Percentiles rank a stretch among this genome's conserved stretches.
Evolutionary conservation across 2,113 vertebrate genomes (phyloP).

Genomic region (Fregetta grallaria): DNA sequence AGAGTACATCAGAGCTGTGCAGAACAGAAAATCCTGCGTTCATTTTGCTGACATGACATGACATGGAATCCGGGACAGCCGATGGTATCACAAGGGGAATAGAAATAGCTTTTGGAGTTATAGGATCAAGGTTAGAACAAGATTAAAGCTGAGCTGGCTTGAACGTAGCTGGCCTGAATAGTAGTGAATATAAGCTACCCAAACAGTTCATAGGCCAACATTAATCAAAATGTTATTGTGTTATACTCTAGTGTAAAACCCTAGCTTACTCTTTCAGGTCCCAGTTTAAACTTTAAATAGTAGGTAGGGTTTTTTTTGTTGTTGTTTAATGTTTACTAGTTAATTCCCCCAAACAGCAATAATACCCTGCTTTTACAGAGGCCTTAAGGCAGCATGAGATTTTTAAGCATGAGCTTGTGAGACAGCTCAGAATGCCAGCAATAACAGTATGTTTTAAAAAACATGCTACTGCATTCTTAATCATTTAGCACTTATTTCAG

Average conservation of each 20-base stretch:
- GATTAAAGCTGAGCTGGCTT: conserved; percentile 34
- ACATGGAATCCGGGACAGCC: conserved; percentile 27
- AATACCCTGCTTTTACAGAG: neutral
- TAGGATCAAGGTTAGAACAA: conserved; percentile 30
- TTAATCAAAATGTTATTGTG: conserved; percentile 23
- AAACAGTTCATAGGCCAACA: neutral
- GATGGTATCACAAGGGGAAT: neutral
- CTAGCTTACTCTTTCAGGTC: neutral
- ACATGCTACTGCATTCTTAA: neutral
- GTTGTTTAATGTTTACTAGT: neutral
- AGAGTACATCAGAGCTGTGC: neutral
- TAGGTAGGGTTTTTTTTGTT: neutral
- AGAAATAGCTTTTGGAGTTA: conserved; percentile 29
- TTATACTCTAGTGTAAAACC: neutral
- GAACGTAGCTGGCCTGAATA: neutral
- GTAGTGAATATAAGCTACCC: neutral
- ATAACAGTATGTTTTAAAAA: neutral
- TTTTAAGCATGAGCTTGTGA: neutral
- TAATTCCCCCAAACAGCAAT: neutral
- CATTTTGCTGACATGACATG: conserved; percentile 19
- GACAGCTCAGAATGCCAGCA: neutral
- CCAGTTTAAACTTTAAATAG: conserved; percentile 5
- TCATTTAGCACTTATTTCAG: neutral
- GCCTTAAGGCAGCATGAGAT: neutral
- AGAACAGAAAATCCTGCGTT: neutral